Evolutionary conservation across 2,888 invertebrate species (phyloP).

Genomic region (Trissolcus japonicus): DNA sequence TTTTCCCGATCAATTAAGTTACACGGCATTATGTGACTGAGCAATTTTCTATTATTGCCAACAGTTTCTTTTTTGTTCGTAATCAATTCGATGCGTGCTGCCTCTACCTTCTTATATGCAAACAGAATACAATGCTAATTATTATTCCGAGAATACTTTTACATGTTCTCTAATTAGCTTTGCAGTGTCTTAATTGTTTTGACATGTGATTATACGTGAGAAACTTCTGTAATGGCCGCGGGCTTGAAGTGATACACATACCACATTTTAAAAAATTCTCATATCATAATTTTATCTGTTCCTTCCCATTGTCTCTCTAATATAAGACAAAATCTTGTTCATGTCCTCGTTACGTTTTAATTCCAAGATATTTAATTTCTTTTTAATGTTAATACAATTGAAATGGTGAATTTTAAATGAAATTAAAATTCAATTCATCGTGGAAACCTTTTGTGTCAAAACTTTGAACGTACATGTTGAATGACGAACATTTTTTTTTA

Average conservation of each 20-base stretch:
- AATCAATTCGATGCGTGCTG: too few relatives aligned
- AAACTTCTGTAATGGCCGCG: constrained; percentile 13
- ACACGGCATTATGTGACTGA: too few relatives aligned
- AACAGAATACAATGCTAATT: constrained; percentile 8
- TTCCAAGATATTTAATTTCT: too few relatives aligned
- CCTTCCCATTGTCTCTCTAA: constrained; percentile 13
- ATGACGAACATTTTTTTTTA: too few relatives aligned
- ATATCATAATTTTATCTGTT: constrained; percentile 20
- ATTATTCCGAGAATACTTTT: constrained; percentile 4
- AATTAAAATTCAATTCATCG: not conserved
- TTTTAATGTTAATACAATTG: too few relatives aligned
- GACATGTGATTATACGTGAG: constrained; percentile 29
- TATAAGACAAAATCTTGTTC: constrained; percentile 11
- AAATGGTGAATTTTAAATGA: not conserved
- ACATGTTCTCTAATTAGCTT: constrained; percentile 23
- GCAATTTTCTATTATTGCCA: too few relatives aligned
- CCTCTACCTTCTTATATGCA: too few relatives aligned
- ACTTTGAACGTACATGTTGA: too few relatives aligned
- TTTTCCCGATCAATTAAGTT: too few relatives aligned
- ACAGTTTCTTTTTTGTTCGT: too few relatives aligned
- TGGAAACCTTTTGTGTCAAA: not conserved
- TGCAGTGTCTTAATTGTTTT: constrained; percentile 28
- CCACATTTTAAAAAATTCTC: not conserved
- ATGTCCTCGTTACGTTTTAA: constrained; percentile 3
- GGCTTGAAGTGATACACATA: constrained; percentile 9